Evolutionary conservation across 2,113 vertebrate species (phyloP), one percentile per base, ranked within the genome.

Genomic region (Eolophus roseicapilla): DNA sequence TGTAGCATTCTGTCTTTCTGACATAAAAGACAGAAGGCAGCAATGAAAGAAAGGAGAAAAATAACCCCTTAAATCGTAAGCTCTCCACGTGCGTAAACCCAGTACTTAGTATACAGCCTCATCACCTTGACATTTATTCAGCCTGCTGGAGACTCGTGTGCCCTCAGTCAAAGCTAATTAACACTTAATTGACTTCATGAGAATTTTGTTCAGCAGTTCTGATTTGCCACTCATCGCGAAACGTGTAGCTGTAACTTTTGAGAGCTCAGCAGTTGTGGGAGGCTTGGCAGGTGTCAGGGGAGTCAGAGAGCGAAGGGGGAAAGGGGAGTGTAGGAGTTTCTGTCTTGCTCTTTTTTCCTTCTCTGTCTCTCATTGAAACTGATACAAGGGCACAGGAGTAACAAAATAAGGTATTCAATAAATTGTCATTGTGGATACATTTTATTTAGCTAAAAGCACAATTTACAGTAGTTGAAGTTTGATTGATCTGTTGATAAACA

Each of bases 401-500:
- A 60, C 74, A 77, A 93, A 90, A 93, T 46, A 87, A 95, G 55
- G 89, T 95, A 94, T 96, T 95, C 93, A 96, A 90, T 93, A 94
- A 90, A 92, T 97, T 98, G 97, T 96, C 97, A 96, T 94, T 92
- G 90, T 93, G 86, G 88, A 96, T 97, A 97, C 37, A 63, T 98
- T 98, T 97, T 98, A 96, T 98, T 97, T 97, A 97, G 97, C 97
- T 98, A 98, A 98, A 98, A 98, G 97, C 97, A 97, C 82, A 93
- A 96, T 98, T 98, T 98, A 97, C 97, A 98, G 97, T 98, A 97
- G 95, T 96, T 97, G 97, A 97, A 97, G 98, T 97, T 98, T 98
- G 98, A 98, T 98, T 98, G 98, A 98, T 98, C 95, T 98, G 98
- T 98, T 98, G 98, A 98, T 98, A 98, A 98, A 98, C 98, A 98